Evolutionary conservation across 2,888 invertebrate genomes (phyloP).

Genomic region (Apodemia duryi): DNA sequence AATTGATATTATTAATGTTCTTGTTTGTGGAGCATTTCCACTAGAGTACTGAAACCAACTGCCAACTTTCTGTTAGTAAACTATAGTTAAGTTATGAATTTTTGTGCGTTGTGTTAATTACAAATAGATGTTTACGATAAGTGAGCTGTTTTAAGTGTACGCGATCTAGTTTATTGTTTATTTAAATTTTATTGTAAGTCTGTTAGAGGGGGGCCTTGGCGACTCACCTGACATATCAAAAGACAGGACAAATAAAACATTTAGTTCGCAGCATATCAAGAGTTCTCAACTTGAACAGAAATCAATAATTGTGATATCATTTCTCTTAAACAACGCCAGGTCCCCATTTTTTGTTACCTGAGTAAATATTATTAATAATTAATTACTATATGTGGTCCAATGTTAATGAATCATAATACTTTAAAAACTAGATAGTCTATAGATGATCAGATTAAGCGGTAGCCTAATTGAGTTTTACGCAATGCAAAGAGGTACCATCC

Average conservation of each 20-base stretch:
- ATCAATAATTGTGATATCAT: constrained; percentile 29
- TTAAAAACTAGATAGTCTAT: constrained; percentile 66
- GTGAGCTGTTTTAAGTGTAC: constrained; percentile 65
- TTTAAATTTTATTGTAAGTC: constrained; percentile 63
- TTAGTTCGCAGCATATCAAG: constrained; percentile 55
- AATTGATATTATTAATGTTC: constrained; percentile 63
- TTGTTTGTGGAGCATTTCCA: constrained; percentile 49
- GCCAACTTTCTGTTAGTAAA: constrained; percentile 68
- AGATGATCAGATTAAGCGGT: constrained; percentile 51
- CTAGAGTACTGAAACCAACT: constrained; percentile 68
- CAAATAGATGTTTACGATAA: constrained; percentile 63
- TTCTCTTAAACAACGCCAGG: constrained; percentile 44
- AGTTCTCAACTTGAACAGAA: constrained; percentile 21
- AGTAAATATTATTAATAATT: constrained; percentile 75
- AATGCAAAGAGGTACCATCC: constrained; percentile 24
- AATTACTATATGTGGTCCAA: constrained; percentile 79
- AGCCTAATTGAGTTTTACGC: constrained; percentile 49
- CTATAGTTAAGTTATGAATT: constrained; percentile 57
- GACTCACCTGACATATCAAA: constrained; percentile 54
- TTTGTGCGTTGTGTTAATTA: constrained; percentile 71
- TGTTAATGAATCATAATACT: constrained; percentile 76
- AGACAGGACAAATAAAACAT: constrained; percentile 24
- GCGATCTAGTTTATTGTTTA: constrained; percentile 72
- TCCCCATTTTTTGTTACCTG: constrained; percentile 77
- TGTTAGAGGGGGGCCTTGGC: constrained; percentile 54